Evolutionary conservation across 2,797 vertebrate species (phyloP).

Genomic region (Eptatretus atami): DNA sequence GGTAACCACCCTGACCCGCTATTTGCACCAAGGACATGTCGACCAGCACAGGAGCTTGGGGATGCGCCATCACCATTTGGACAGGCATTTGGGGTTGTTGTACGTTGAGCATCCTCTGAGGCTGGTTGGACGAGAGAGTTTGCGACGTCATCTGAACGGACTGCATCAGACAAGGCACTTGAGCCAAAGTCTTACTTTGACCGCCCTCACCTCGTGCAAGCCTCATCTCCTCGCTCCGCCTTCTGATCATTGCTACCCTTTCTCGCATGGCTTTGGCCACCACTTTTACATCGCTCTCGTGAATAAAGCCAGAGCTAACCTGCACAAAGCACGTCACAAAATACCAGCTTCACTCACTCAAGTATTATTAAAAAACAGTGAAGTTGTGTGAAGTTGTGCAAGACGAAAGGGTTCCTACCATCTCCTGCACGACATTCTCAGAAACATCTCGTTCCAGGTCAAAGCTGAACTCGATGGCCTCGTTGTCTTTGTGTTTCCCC

Average conservation of each 20-base stretch:
- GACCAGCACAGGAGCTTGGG: too few species aligned
- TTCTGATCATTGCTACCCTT: constrained; percentile 55
- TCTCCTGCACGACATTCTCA: constrained; percentile 65
- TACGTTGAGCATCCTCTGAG: not conserved
- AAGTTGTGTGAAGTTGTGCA: not conserved
- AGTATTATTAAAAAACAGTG: constrained; percentile 8
- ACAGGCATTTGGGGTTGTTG: not conserved
- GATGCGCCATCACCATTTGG: too few species aligned
- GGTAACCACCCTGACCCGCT: too few species aligned
- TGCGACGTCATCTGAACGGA: too few species aligned
- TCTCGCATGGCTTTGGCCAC: constrained; percentile 74
- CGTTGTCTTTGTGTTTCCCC: constrained; percentile 90
- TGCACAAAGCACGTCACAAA: constrained; percentile 15
- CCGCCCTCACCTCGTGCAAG: too few species aligned
- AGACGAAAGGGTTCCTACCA: constrained; percentile 24
- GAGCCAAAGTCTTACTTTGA: too few species aligned
- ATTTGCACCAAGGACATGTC: too few species aligned
- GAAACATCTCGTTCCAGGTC: constrained; percentile 50
- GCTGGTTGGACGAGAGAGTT: not conserved
- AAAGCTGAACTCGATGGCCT: constrained; percentile 85
- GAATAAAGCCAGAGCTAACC: constrained; percentile 78
- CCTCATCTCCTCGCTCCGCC: constrained; percentile 29
- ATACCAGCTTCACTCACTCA: constrained; percentile 13
- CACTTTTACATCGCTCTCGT: constrained; percentile 57
- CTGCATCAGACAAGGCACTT: too few species aligned